A percentile compares a stretch with the other conserved stretches of the same genome.
Conservation (phyloP, 2,888 invertebrate species). For the Eurois occulta region DNA sequence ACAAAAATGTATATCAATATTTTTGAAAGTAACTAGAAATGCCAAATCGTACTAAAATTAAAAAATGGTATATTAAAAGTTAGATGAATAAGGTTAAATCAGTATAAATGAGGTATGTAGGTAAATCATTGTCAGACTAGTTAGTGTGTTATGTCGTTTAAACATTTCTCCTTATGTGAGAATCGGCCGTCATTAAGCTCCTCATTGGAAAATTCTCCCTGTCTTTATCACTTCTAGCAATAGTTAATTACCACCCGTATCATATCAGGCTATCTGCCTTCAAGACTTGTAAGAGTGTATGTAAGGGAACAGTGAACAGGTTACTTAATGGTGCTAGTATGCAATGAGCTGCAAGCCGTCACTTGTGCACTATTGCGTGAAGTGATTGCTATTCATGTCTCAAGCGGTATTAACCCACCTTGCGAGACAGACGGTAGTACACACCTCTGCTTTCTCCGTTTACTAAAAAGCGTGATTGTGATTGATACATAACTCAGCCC, state of each 20-base stretch:
- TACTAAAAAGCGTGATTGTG: conserved; percentile 57
- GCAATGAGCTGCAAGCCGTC: conserved; percentile 62
- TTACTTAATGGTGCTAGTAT: conserved; percentile 58
- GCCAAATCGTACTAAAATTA: too few species aligned
- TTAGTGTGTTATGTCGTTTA: too few species aligned
- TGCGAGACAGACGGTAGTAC: conserved; percentile 39
- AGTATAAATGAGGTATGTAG: neutral
- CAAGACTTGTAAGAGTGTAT: conserved; percentile 25
- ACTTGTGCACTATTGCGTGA: conserved; percentile 67
- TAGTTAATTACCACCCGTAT: conserved; percentile 21
- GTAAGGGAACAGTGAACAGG: conserved; percentile 45
- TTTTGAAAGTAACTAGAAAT: too few species aligned
- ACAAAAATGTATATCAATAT: too few species aligned
- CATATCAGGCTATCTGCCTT: conserved; percentile 27
- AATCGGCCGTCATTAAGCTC: neutral
- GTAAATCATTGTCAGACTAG: neutral
- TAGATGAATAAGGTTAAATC: too few species aligned
- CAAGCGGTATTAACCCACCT: conserved; percentile 63
- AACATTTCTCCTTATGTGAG: neutral
- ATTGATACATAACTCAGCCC: conserved; percentile 39
- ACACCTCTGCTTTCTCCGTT: conserved; percentile 63
- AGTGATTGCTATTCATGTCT: conserved; percentile 67
- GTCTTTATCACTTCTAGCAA: conserved; percentile 4
- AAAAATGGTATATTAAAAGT: too few species aligned
- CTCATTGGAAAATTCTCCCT: neutral